A percentile compares a stretch with the other conserved stretches of the same genome.
Conservation (phyloP, 2,888 invertebrate species). For the Drosophila incognita region DNA sequence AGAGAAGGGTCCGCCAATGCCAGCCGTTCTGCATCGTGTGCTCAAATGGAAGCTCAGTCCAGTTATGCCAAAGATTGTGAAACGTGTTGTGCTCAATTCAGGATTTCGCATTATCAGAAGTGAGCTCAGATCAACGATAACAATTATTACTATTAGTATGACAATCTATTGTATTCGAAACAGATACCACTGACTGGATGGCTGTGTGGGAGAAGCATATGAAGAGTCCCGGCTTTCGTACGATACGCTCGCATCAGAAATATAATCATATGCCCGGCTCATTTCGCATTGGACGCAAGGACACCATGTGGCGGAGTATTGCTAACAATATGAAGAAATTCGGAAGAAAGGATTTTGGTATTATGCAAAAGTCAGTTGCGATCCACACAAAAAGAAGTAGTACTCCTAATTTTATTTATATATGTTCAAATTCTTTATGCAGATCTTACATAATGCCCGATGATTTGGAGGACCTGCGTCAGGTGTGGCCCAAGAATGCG, state of each 20-base stretch:
- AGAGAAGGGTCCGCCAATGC: conserved; percentile 87
- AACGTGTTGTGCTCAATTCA: conserved; percentile 93
- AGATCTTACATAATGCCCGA: conserved; percentile 96
- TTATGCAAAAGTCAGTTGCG: conserved; percentile 89
- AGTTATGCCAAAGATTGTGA: conserved; percentile 97
- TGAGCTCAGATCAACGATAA: conserved; percentile 83
- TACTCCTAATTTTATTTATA: background rate
- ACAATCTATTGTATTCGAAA: background rate
- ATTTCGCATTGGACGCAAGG: conserved; percentile 98
- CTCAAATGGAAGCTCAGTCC: conserved; percentile 98
- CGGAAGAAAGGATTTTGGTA: conserved; percentile 91
- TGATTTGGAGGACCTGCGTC: conserved; percentile 92
- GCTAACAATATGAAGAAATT: conserved; percentile 86
- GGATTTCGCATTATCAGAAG: conserved; percentile 95
- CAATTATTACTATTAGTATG: background rate
- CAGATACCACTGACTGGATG: conserved; percentile 95
- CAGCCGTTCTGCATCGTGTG: conserved; percentile 90
- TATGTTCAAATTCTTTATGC: background rate
- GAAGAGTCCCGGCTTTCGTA: conserved; percentile 95
- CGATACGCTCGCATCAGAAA: conserved; percentile 95
- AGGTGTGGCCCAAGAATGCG: conserved; percentile 93
- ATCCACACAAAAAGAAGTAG: background rate
- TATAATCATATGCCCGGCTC: conserved; percentile 99
- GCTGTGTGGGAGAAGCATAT: conserved; percentile 99
- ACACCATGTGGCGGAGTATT: conserved; percentile 95